Evolutionary conservation across 2,888 invertebrate species (phyloP), one percentile per base, ranked within the genome.

Genomic region (Dexiosoma caninum): DNA sequence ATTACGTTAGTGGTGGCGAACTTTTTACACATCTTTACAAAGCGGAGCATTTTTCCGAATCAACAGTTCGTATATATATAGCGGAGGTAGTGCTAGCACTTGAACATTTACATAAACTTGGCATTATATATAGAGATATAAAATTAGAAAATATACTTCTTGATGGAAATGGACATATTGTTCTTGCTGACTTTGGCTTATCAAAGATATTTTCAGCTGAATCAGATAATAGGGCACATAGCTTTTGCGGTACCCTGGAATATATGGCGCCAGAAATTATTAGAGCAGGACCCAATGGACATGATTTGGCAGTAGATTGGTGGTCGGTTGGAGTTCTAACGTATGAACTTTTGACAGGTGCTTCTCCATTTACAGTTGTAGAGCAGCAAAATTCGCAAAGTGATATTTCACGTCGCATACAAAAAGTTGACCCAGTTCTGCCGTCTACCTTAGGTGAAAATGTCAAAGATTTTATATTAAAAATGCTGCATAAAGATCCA

Each of bases 281-380:
- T 79, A 91, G 95, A 86, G 96, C 97, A 70, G 96, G 97, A 81
- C 94, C 94, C 70, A 93, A 94, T 84, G 98, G 98, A 21, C 98
- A 98, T 91, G 97, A 98, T 93, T 96, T 97, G 95, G 96, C 97
- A 60, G 98, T 98, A 6, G 99, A 99, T 91, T 99, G 98, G 98
- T 99, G 99, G 99, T 98, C 98, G 32, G 95, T 98, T 7, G 98
- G 98, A 7, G 98, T 99, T 1, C 91, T 99, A 53, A 97, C 98
- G 0, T 99, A 98, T 92, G 98, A 99, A 91, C 93, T 99, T 49
- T 91, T 99, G 69, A 98, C 98, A 0, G 98, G 99, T 66, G 97
- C 98, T 7, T 98, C 98, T 0, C 99, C 99, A 2, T 99, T 99
- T 91, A 98, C 98, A 8, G 96, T 98, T 0, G 97, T 98, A 86